These are phyloP conservation scores for Odontamblyopus rebecca DNA, from an alignment of 2,797 vertebrate genomes.

Conservation along the genomic window DNA sequence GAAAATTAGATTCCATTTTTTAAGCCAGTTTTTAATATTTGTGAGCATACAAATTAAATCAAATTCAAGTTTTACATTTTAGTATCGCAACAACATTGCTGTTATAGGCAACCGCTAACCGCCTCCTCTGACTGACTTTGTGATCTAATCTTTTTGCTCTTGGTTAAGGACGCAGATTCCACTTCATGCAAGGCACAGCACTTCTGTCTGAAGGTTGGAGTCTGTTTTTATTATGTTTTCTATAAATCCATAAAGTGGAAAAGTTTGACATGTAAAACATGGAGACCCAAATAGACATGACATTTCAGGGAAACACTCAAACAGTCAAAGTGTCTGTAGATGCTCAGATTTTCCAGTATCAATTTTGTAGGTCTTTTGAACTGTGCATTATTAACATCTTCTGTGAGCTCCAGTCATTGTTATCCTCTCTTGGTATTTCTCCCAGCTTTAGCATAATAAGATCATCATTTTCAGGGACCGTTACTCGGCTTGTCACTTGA, in stretches of 20 bases:
- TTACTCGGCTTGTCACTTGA: not conserved
- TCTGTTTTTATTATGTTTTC: conserved; percentile 19
- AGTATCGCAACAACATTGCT: too few species aligned
- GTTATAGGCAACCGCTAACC: conserved; percentile 16
- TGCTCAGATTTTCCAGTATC: conserved; percentile 32
- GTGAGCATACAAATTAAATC: too few species aligned
- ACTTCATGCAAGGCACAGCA: conserved; percentile 16
- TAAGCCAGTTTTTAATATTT: too few species aligned
- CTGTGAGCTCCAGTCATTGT: conserved; percentile 3
- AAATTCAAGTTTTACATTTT: too few species aligned
- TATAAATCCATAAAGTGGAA: conserved; percentile 27
- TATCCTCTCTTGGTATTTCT: not conserved
- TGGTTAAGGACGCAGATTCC: conserved; percentile 25
- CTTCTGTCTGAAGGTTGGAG: conserved; percentile 19
- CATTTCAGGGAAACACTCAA: conserved; percentile 20
- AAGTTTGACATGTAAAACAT: conserved; percentile 12
- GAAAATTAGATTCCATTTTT: too few species aligned
- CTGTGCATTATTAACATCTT: conserved; percentile 11
- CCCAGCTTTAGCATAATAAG: not conserved
- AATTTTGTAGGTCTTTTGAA: conserved; percentile 14
- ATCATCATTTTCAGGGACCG: not conserved
- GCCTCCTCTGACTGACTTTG: conserved; percentile 27
- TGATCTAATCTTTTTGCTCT: conserved; percentile 30
- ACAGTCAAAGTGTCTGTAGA: conserved; percentile 35
- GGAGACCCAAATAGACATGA: conserved; percentile 25